Evolutionary conservation across 53 echinoderm and acorn worm genomes (phyloP).

Genomic region (Echinometra lucunter): DNA sequence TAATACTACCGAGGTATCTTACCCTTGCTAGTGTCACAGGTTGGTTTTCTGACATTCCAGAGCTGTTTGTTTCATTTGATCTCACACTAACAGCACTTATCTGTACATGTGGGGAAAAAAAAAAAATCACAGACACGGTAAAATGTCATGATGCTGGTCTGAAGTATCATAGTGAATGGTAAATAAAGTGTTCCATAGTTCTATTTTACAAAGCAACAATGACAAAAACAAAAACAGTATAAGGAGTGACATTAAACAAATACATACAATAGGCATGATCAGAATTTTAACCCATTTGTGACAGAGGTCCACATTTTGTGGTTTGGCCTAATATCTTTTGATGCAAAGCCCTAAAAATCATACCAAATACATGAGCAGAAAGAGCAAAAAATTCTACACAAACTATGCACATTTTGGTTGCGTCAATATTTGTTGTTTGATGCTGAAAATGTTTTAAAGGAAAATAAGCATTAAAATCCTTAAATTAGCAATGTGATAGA

Average conservation of each 20-base stretch:
- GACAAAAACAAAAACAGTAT: background rate
- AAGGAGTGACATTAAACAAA: background rate
- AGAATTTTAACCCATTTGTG: too few relatives aligned
- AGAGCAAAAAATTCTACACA: too few relatives aligned
- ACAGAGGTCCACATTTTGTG: too few relatives aligned
- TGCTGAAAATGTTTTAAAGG: too few relatives aligned
- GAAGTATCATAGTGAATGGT: background rate
- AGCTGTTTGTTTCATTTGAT: conserved; percentile 77
- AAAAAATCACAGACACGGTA: background rate
- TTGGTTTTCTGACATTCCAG: conserved; percentile 77
- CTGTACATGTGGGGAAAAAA: background rate
- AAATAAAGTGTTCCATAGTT: background rate
- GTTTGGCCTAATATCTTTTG: too few relatives aligned
- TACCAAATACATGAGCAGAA: too few relatives aligned
- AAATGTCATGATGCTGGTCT: background rate
- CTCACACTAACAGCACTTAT: conserved; percentile 73
- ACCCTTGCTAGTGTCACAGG: conserved; percentile 61
- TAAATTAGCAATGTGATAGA: too few relatives aligned
- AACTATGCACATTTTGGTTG: too few relatives aligned
- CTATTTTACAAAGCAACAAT: background rate
- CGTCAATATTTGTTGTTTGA: too few relatives aligned
- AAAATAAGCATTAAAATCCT: too few relatives aligned
- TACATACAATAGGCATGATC: background rate
- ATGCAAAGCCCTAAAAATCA: too few relatives aligned
- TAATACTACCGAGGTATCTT: background rate